Evolutionary conservation across 2,888 invertebrate genomes (phyloP), one percentile per base, ranked within the genome.

Genomic region (Drosophila conformis): DNA sequence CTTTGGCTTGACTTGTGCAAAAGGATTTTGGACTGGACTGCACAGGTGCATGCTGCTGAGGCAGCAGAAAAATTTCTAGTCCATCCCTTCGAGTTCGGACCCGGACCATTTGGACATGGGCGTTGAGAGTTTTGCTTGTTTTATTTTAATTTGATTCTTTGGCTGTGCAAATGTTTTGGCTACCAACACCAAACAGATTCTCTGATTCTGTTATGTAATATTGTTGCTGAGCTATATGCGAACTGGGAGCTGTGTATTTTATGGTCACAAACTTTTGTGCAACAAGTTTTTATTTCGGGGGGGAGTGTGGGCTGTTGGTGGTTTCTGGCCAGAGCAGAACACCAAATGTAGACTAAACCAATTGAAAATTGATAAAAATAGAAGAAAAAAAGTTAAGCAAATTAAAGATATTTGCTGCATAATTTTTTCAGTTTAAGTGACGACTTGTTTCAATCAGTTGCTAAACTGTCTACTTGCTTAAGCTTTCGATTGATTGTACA

Each of bases 31-130:
- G 69, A 68, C 69, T 75, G 86, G 76, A 73, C 77, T 85, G 90
- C 86, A 89, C 90, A 86, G 90, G 85, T 86, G 85, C 90, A 89
- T 82, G 72, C 42, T 78, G 85, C 85, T 89, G 90, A 85, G 46
- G 27, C 74, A 80, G 80, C 85, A 85, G 3, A 18, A 85, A 87
- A 87, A 54, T 56, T 27, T 40, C 31, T 57, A n/a, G 68, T 51
- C 46, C 65, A 65, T 69, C 66, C 68, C 65, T 58, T 53, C 36
- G 54, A 62, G 52, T 48, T 59, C 61, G 60, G 67, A 67, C 59
- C 35, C 67, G 35, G 38, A 40, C 48, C 10, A 15, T 46, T 46
- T 61, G 78, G 66, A 81, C 84, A 76, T 68, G 80, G 68, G 69
- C 53, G 77, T 67, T 72, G 76, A 71, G 82, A 66, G 71, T 60